Evolutionary conservation across 1,140 invertebrate species (phyloP), one percentile per base, ranked within the genome.

Genomic region (Drosophila subobscura): DNA sequence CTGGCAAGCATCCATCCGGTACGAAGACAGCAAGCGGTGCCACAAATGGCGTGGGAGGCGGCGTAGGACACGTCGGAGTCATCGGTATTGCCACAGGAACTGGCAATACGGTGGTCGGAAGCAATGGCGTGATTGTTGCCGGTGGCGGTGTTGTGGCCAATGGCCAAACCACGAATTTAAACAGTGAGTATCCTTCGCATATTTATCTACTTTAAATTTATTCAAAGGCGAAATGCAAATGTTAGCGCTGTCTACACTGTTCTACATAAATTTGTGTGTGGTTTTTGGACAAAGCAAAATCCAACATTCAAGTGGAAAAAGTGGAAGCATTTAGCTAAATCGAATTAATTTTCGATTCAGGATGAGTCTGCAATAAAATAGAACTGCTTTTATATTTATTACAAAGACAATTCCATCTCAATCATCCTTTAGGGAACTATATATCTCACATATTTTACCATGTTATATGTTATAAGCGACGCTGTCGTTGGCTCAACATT

Each of bases 141-240:
- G 84, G 84, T 49, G 89, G 89, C 51, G 84, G 84, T 46, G 89
- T 89, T 51, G 50, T 72, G 42, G 78, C 80, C 64, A 84, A 79
- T 78, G 64, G 57, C 52, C 89, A 89, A 67, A 89, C 73, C 68
- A 83, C 89, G 78, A 81, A 85, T 81, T 86, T 90, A 83, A 90
- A 90, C 59, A 85, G 89, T 90, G 55, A 90, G 89, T 89, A 73
- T 33, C 12, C 20, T 5, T 7, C 33, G 10, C 5, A 22, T 8
- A 49, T 61, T 49, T 44, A 57, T 72, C 45, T 25, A 44, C 53
- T 74, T 46, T 20, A n/a, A 33, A 33, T 22, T 6, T 4, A 20
- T 25, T 22, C 7, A 25, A 4, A 37, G 1, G 8, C 8, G 0
- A 10, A 33, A 4, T 10, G 8, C 10, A 33, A 33, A 37, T 10